Evolutionary conservation across 2,113 vertebrate genomes (phyloP).

Genomic region (Callipepla californica): DNA sequence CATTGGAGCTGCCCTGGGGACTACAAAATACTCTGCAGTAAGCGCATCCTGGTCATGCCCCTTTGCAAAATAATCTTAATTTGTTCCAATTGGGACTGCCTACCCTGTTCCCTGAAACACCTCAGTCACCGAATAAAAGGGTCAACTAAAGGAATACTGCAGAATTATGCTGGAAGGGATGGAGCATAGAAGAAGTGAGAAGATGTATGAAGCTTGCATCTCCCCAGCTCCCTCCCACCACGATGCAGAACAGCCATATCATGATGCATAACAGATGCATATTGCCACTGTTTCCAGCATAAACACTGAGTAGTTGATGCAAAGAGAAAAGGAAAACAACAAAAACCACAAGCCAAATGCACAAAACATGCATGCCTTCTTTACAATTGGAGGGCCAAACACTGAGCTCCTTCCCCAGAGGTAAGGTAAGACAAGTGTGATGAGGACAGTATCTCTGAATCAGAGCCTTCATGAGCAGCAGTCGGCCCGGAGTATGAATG

Average conservation of each 20-base stretch:
- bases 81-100: neutral
- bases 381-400: neutral
- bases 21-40: neutral
- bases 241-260: neutral
- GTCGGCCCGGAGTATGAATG: neutral
- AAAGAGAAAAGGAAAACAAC: neutral
- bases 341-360: neutral
- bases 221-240: neutral
- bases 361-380: neutral
- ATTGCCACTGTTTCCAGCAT: neutral
- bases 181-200: neutral
- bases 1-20: neutral
- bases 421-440: neutral
- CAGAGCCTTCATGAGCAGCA: neutral
- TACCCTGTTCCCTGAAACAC: neutral
- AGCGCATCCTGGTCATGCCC: neutral
- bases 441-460: neutral
- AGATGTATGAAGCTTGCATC: neutral
- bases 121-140: neutral
- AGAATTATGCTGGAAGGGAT: neutral
- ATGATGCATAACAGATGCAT: neutral
- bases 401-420: neutral
- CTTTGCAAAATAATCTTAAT: neutral
- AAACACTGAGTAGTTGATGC: neutral
- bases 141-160: neutral